Percentiles rank a stretch among this genome's conserved stretches.
Evolutionary conservation across 2,113 vertebrate genomes (phyloP).

Genomic region (Daubentonia madagascariensis): DNA sequence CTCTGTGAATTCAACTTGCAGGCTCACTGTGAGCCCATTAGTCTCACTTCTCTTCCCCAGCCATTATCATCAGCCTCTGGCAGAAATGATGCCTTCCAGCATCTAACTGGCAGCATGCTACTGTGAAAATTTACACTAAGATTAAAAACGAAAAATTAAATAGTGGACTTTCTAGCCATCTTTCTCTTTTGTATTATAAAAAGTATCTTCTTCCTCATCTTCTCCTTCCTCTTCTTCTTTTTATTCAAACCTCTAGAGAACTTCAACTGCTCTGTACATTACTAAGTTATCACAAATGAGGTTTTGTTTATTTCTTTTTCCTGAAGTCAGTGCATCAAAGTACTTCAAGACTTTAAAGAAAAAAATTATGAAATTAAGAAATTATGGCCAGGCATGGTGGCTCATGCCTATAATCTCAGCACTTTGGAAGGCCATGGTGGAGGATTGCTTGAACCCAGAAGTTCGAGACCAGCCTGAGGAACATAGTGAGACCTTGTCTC

Average conservation of each 20-base stretch:
- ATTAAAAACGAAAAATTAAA: neutral
- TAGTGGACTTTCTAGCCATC: neutral
- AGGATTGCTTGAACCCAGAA: neutral
- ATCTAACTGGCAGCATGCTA: neutral
- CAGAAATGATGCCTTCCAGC: conserved; percentile 29
- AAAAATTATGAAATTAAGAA: neutral
- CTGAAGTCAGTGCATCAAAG: neutral
- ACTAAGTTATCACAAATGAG: neutral
- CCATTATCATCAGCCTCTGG: neutral
- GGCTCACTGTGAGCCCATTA: neutral
- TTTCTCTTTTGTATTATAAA: neutral
- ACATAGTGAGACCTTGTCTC: too few relatives aligned
- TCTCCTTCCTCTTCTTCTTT: too few relatives aligned
- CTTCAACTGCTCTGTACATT: neutral
- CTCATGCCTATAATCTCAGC: neutral
- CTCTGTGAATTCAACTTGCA: neutral
- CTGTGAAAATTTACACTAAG: neutral
- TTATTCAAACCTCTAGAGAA: conserved; percentile 27
- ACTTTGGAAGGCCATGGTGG: too few relatives aligned
- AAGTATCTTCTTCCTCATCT: neutral
- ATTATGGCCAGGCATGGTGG: neutral
- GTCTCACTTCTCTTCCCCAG: neutral
- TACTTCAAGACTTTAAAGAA: conserved; percentile 11
- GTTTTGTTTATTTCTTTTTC: neutral
- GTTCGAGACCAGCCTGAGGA: neutral